Base-by-base conservation (phyloP, 2,888 invertebrate species). In the Sialis lutaria region DNA sequence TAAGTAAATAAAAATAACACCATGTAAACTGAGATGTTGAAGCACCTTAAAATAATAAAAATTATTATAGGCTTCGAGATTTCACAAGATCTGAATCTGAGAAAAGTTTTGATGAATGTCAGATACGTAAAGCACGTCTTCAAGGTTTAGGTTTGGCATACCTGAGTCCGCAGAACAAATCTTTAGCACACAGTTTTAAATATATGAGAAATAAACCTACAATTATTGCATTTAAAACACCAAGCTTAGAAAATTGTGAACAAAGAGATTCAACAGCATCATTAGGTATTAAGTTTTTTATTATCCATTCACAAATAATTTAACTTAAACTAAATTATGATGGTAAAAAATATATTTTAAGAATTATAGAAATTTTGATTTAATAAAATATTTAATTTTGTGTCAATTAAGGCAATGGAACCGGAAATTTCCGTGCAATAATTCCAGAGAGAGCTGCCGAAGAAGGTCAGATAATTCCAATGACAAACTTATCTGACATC, bases 171-270 rank as follows among this genome's bases (percentile, higher is more conserved):
- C 86, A 83, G 59, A 82, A 85, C 59, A 80, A 78, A 55, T 82
- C 83, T 1, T 65, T 88, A 50, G 87, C 86, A 0, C 85, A 87
- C 58, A 85, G 86, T 60, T 89, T 89, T 65, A 74, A 88, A n/a
- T 90, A 89, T 60, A 87, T 90, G 87, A 67, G 90, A 41, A 81
- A 79, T 54, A 90, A 90, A 56, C 91, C 91, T 0, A 85, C 87
- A 0, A 86, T 90, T 52, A 86, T 90, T 44, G 85, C 87, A 1
- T 86, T 88, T 60, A 84, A 86, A 63, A 84, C 88, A 2, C 89
- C 89, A 2, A 82, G 81, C 62, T 63, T 81, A 47, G 85, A 87
- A 53, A 75, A 77, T 55, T 76, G 74, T 55, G 79, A 84, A 50
- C 61, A 71, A 12, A 62, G 72, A 10, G 63, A 70, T 34, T 72